A percentile compares a stretch with the other conserved stretches of the same genome.
Evolutionary conservation across 2,113 vertebrate genomes (phyloP).

Genomic region (Kobus ellipsiprymnus): DNA sequence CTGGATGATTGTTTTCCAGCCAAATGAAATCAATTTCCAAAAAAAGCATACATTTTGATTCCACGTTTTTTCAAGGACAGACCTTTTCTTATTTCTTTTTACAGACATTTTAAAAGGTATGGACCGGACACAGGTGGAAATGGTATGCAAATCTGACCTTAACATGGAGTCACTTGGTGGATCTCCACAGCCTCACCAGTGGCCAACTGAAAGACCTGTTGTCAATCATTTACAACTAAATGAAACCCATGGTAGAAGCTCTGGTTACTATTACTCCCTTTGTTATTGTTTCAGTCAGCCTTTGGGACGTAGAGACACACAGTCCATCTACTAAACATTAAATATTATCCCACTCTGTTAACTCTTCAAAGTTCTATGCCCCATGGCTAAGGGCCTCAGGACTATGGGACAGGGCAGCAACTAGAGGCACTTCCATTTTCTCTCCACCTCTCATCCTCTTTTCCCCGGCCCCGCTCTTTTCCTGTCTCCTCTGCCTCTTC

Average conservation of each 20-base stretch:
- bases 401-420: background rate
- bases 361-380: background rate
- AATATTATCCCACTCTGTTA: background rate
- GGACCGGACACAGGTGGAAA: background rate
- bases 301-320: background rate
- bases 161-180: background rate
- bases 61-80: background rate
- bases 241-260: background rate
- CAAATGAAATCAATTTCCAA: background rate
- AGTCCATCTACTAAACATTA: background rate
- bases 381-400: background rate
- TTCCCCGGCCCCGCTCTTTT: background rate
- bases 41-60: background rate
- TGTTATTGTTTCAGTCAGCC: background rate
- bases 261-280: background rate
- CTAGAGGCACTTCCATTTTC: background rate
- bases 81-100: background rate
- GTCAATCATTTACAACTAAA: background rate
- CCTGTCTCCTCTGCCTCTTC: background rate
- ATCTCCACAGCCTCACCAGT: background rate
- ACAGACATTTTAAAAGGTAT: background rate
- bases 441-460: background rate
- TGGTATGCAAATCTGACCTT: background rate
- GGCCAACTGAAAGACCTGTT: background rate
- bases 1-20: background rate